Evolutionary conservation across 2,888 invertebrate species (phyloP), one percentile per base, ranked within the genome.

Genomic region (Eupithecia exiguata): DNA sequence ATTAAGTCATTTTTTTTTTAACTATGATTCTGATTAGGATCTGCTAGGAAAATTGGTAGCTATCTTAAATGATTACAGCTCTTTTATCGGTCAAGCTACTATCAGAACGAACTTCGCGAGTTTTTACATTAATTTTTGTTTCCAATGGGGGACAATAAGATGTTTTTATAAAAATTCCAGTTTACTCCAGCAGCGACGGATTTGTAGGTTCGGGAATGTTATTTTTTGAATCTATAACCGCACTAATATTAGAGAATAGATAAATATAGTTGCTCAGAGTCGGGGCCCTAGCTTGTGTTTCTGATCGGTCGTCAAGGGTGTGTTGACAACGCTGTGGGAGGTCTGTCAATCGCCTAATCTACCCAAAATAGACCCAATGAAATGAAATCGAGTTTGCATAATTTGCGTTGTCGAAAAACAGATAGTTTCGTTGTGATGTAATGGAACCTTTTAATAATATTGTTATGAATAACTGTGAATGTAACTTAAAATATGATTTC

Each of bases 311-410:
- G 79, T 83, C 70, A 49, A 80, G 79, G 74, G 78, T 79, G 82
- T 84, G 82, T 82, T 74, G 82, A 80, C 77, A 68, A 65, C 77
- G 63, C 87, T 83, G 83, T 83, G 83, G 87, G 86, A 76, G 49
- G 79, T 74, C 81, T 72, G 43, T 30, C 73, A 66, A 74, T 43
- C 68, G 74, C 71, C 69, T 69, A 75, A 77, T 76, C 73, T 53
- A 40, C 40, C 70, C 53, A 74, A 75, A 79, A 74, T 77, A 80
- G 66, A 72, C 61, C 62, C 43, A 71, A 69, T 70, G 70, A 68
- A 25, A n/a, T 79, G 72, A 72, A 75, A 68, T 69, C 40, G 71
- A 74, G 75, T 71, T 78, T 70, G 21, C 72, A 71, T 74, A 77
- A 79, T 61, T 70, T 49, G 43, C 58, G 35, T 35, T 62, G 40